These are phyloP conservation scores for Crambe crambe DNA, from an alignment of 37 sponge, comb jelly and placozoan species.

Conservation along the genomic window DNA sequence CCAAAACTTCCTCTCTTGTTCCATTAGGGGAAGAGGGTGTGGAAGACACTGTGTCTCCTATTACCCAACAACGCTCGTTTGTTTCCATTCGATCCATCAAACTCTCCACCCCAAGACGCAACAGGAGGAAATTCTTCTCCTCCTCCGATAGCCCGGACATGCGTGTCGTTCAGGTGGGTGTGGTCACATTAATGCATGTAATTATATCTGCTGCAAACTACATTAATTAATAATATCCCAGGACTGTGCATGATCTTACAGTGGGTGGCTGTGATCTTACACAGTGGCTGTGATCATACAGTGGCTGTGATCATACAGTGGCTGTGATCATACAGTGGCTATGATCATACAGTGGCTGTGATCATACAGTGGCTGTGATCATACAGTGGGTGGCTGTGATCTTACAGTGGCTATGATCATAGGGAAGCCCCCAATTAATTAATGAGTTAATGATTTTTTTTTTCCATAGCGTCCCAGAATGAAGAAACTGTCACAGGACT, in stretches of 20 bases:
- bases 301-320: not conserved
- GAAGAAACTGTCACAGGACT: slow-evolving; percentile 1
- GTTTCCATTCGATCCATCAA: not conserved
- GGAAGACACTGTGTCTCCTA: not conserved
- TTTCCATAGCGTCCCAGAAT: not conserved
- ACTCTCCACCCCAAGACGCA: not conserved
- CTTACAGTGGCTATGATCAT: not conserved
- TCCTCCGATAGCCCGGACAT: not conserved
- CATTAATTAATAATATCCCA: no score
- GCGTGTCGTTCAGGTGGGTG: not conserved
- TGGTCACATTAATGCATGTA: no score
- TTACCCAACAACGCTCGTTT: not conserved
- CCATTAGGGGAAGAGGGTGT: not conserved
- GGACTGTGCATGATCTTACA: no score
- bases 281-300: not conserved
- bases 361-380: not conserved
- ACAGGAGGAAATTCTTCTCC: not conserved
- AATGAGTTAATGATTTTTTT: not conserved
- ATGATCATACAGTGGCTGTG: not conserved
- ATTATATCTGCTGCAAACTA: no score
- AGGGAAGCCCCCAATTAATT: not conserved
- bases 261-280: no score
- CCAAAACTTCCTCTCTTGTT: not conserved
- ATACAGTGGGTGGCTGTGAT: not conserved
- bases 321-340: not conserved